Percentiles rank a stretch among this genome's conserved stretches.
Conservation (phyloP, 2,888 invertebrate species). For the Aphidius colemani region DNA sequence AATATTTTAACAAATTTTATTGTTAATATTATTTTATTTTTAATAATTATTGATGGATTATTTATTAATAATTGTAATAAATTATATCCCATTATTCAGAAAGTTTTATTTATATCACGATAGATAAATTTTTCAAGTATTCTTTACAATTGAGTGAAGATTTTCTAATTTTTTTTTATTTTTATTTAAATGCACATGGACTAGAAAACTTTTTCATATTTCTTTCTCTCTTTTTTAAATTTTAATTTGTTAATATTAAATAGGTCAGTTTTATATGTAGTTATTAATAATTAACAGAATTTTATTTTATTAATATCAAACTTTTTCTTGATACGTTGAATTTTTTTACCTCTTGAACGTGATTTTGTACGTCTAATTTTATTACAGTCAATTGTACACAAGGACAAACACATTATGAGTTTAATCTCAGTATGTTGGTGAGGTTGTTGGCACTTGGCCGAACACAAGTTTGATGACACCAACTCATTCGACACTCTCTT, state of each 20-base stretch:
- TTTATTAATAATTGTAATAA: too few relatives aligned
- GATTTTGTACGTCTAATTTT: slow-evolving; percentile 50
- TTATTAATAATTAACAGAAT: too few relatives aligned
- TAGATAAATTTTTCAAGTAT: too few relatives aligned
- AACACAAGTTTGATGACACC: slow-evolving; percentile 39
- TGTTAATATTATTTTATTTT: not conserved
- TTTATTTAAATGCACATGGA: slow-evolving; percentile 11
- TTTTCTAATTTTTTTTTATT: not conserved
- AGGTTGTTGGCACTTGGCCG: slow-evolving; percentile 48
- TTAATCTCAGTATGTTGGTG: slow-evolving; percentile 34
- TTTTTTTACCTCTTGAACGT: slow-evolving; percentile 42
- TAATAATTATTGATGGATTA: not conserved
- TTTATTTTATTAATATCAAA: too few relatives aligned
- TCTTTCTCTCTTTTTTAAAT: not conserved
- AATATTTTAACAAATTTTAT: not conserved
- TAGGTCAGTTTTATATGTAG: slow-evolving; percentile 17
- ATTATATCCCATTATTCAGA: too few relatives aligned
- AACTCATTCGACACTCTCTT: slow-evolving; percentile 33
- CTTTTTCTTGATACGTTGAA: slow-evolving; percentile 37
- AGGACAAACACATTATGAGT: slow-evolving; percentile 52
- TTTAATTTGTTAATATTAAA: slow-evolving; percentile 1
- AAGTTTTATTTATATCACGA: too few relatives aligned
- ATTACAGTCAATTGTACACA: slow-evolving; percentile 47
- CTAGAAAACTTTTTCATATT: slow-evolving; percentile 7
- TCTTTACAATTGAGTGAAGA: not conserved